Percentiles rank a stretch among this genome's conserved stretches.
Conservation (phyloP, 2,113 vertebrate genomes). For the Octodon degus region DNA sequence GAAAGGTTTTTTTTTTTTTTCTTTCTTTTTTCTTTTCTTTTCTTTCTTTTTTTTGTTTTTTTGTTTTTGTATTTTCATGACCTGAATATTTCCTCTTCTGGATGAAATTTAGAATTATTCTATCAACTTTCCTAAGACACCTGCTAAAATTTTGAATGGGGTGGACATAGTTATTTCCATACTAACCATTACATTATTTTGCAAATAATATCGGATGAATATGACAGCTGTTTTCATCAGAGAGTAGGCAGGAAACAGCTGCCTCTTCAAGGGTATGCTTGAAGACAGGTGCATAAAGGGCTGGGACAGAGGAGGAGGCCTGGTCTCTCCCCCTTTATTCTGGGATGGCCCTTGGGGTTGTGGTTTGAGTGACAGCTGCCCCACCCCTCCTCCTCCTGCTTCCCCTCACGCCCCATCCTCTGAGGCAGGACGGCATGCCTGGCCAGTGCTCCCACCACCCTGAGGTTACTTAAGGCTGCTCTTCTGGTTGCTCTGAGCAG, state of each 20-base stretch:
- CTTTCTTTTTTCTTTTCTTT: background rate
- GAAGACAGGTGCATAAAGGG: background rate
- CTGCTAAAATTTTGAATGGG: background rate
- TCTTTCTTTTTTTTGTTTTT: background rate
- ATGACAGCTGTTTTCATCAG: background rate
- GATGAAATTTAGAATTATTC: conserved; percentile 34
- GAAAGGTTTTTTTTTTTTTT: background rate
- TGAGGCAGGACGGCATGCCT: background rate
- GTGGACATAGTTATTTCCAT: background rate
- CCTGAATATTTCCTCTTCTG: conserved; percentile 37
- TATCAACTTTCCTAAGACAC: background rate
- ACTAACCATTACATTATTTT: background rate
- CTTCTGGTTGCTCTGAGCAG: background rate
- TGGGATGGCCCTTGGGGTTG: background rate
- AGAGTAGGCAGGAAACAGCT: background rate
- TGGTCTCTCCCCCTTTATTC: background rate
- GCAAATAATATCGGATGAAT: background rate
- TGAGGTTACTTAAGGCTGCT: background rate
- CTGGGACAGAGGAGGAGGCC: background rate
- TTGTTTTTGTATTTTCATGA: background rate
- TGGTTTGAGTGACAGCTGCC: background rate
- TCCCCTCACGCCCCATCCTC: background rate
- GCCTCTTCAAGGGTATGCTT: background rate
- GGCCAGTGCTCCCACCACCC: background rate
- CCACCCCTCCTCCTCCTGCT: background rate